Evolutionary conservation across 2,797 vertebrate genomes (phyloP).

Genomic region (Phalloptychus januarius): DNA sequence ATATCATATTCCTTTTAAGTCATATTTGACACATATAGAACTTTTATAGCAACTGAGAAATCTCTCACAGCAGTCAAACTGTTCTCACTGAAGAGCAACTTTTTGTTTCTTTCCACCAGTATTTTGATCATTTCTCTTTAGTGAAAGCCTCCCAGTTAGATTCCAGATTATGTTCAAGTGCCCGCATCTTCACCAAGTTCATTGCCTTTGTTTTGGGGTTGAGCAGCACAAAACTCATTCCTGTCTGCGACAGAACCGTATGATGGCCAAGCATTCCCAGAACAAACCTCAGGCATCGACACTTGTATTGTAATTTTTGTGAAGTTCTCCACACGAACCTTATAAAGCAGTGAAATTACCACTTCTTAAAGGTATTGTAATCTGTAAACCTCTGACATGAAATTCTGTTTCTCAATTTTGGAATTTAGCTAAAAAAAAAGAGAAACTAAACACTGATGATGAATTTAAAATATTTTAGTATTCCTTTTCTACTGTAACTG

Average conservation of each 20-base stretch:
- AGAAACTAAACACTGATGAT: neutral
- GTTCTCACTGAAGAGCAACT: neutral
- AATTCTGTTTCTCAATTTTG: neutral
- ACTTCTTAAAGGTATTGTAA: too few species aligned
- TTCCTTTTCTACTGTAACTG: neutral
- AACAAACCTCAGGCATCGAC: neutral
- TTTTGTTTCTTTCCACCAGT: neutral
- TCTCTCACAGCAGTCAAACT: neutral
- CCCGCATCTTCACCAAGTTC: neutral
- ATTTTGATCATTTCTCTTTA: neutral
- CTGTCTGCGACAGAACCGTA: neutral
- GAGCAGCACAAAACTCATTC: neutral
- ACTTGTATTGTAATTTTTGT: neutral
- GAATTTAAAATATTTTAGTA: neutral
- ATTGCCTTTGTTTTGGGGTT: neutral
- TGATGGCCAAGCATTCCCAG: neutral
- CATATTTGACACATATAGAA: too few species aligned
- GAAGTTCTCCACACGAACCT: neutral
- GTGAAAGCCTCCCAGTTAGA: neutral
- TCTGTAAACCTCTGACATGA: neutral
- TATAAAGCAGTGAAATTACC: neutral
- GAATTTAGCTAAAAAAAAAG: neutral
- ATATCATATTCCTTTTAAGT: too few species aligned
- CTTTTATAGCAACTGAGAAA: neutral
- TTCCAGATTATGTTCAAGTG: neutral